Conservation (phyloP, 2,113 vertebrate genomes). For the Sturnus vulgaris region DNA sequence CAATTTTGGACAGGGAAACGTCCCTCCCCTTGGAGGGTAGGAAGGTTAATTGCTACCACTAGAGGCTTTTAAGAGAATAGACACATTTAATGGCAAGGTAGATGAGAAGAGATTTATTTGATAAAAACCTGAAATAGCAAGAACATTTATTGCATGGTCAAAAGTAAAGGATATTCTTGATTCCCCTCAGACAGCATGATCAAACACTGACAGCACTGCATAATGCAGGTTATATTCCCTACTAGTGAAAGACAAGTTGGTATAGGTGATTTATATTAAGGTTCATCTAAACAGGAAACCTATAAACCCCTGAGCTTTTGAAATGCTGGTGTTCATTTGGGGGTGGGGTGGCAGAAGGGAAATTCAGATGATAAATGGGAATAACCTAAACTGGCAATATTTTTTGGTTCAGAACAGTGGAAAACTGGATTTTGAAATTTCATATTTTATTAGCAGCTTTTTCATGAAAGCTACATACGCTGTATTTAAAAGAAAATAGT, state of each 20-base stretch:
- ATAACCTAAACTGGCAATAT: background rate
- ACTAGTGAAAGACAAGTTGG: background rate
- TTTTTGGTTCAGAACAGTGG: background rate
- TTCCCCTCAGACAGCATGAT: background rate
- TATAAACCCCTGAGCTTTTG: background rate
- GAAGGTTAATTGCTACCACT: background rate
- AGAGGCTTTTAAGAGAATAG: background rate
- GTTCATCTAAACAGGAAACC: background rate
- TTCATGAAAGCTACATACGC: background rate
- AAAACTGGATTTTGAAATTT: background rate
- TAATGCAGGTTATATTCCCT: background rate
- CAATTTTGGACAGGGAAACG: background rate
- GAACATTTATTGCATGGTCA: background rate
- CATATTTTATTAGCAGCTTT: background rate
- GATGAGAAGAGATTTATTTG: background rate
- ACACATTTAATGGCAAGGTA: background rate
- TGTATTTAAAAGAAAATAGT: background rate
- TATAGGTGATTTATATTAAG: background rate
- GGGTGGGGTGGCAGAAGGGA: background rate
- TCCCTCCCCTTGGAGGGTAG: background rate
- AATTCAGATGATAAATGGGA: background rate
- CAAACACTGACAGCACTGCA: background rate
- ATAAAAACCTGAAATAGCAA: background rate
- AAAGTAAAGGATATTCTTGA: background rate
- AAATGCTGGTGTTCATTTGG: background rate